Base-by-base conservation (phyloP, 2,888 invertebrate species). In the Dryomyza anilis region DNA sequence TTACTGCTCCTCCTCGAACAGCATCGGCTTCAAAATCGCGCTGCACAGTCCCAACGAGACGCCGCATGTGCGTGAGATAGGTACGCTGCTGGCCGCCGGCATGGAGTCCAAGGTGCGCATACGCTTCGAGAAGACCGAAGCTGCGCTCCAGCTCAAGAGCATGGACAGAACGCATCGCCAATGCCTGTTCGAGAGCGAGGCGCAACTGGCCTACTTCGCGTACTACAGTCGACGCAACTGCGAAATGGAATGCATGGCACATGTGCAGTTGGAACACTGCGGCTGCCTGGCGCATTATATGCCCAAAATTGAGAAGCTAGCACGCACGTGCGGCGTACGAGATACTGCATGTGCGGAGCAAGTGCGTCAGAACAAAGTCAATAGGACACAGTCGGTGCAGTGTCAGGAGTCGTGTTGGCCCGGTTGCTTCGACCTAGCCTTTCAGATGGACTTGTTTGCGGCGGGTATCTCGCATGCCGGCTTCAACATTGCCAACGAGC, bases 161-260 rank as follows among this genome's bases (percentile, higher is more conserved):
- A 71, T 80, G 33, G 63, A 75, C 58, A 73, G 69, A 55, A 66
- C 70, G 43, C 73, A 73, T 58, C 84, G 92, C 33, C 87, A 88
- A 14, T 93, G 93, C 72, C 86, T 89, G 63, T 93, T 93, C 77
- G 87, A 88, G 0, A 85, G 86, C 46, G 93, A 94, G 81, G 87
- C 88, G 43, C 85, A 86, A 39, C 81, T 93, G 58, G 85, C 86
- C 2, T 93, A 90, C 79, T 81, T 75, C 77, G 83, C 89, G 73
- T 90, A 90, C 1, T 93, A 93, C 81, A 91, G 92, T 0, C 88
- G 91, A 76, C 87, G 87, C 68, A 93, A 93, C 78, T 93, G 93
- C 76, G 87, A 89, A 77, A 86, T 91, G 83, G 93, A 93, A 81
- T 93, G 93, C 79, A 89, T 91, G 78, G 90, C 92, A 0, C 87